A percentile compares a stretch with the other conserved stretches of the same genome.
Evolutionary conservation across 1,140 invertebrate species (phyloP).

Genomic region (Zaprionus africanus): DNA sequence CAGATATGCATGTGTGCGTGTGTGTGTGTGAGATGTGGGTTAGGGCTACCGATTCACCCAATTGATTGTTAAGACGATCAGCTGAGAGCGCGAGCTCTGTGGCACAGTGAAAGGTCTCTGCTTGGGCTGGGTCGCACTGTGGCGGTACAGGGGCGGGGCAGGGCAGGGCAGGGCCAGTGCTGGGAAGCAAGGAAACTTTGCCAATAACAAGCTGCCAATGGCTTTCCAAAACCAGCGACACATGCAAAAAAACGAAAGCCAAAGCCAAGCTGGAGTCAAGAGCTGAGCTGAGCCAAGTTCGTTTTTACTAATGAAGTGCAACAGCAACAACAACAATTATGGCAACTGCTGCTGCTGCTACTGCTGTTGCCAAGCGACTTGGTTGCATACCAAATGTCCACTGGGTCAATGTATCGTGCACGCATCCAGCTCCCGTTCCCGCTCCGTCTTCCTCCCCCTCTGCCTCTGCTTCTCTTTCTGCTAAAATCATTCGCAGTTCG

Average conservation of each 20-base stretch:
- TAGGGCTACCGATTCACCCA: constrained; percentile 47
- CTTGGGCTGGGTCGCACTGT: background rate
- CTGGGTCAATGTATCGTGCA: constrained; percentile 75
- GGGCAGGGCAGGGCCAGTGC: background rate
- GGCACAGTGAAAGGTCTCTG: constrained; percentile 65
- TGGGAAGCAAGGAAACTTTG: constrained; percentile 60
- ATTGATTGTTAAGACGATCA: constrained; percentile 64
- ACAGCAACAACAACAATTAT: constrained; percentile 22
- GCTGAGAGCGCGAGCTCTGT: background rate
- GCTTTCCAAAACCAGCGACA: constrained; percentile 55
- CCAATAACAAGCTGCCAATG: constrained; percentile 64
- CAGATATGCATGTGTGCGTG: constrained; percentile 4
- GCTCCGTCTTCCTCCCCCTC: background rate
- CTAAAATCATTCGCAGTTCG: constrained; percentile 57
- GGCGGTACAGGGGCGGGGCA: background rate
- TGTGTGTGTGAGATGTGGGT: constrained; percentile 27
- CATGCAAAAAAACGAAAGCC: constrained; percentile 63
- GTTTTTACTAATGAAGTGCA: constrained; percentile 63
- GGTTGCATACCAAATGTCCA: constrained; percentile 75
- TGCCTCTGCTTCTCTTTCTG: constrained; percentile 11
- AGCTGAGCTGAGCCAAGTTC: constrained; percentile 34
- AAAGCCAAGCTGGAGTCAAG: background rate
- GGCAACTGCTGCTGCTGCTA: constrained; percentile 44
- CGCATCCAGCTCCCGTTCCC: constrained; percentile 44
- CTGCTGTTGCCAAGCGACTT: constrained; percentile 34